phyloP scores from a whole-genome alignment of 2,113 vertebrate genomes.

The Hyla sarda region DNA sequence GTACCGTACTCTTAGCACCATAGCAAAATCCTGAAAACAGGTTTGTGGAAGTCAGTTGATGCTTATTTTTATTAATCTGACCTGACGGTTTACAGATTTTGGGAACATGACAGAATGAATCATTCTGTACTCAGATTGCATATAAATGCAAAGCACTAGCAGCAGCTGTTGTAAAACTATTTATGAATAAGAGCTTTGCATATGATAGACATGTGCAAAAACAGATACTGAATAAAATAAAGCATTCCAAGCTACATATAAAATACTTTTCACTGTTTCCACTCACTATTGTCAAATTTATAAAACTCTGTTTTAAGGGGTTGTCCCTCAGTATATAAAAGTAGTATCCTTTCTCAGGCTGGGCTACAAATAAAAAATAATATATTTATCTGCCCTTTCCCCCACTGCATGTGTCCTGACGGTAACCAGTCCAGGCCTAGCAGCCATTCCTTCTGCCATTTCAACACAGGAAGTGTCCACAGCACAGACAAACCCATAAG shows the following conservation, averaged over 20 bases:
- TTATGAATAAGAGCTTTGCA: not conserved
- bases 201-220: slow-evolving; percentile 22
- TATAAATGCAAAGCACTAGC: not conserved
- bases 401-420: too few species aligned
- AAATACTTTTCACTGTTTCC: not conserved
- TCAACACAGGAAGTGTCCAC: too few species aligned
- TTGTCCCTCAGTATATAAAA: too few species aligned
- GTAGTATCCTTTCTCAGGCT: too few species aligned
- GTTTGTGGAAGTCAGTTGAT: not conserved
- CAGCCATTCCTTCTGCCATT: too few species aligned
- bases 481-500: too few species aligned
- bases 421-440: too few species aligned
- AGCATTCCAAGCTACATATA: not conserved
- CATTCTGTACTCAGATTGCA: not conserved
- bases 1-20: not conserved
- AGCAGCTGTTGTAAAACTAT: not conserved
- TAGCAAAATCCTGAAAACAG: not conserved
- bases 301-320: not conserved
- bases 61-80: slow-evolving; percentile 4
- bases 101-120: not conserved
- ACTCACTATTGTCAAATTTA: not conserved
- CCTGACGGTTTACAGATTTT: not conserved
- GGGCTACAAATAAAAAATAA: too few species aligned
- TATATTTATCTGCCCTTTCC: too few species aligned
- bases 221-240: not conserved